Evolutionary conservation across 2,113 vertebrate genomes (phyloP), one percentile per base, ranked within the genome.

Genomic region (Paraplagusia blochii): DNA sequence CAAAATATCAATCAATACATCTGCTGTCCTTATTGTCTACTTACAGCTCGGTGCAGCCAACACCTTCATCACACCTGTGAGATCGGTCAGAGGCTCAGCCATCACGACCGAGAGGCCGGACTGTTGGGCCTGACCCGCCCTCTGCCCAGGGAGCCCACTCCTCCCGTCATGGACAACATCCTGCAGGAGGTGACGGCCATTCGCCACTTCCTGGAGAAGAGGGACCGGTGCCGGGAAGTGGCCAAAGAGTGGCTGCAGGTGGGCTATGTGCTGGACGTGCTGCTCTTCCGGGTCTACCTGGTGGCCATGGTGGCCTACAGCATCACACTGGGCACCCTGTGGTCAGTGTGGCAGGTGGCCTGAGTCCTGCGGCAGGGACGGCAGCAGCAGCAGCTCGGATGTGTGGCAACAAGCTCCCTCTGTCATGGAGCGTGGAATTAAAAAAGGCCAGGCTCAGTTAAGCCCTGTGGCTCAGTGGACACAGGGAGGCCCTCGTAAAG

Each of bases 161-260:
- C 88, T 0, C 79, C 74, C 0, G 84, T 88, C 0, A 82, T 90
- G 77, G 82, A 82, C 0, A 91, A 84, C 34, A 82, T 97, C 67
- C 89, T 98, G 55, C 92, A 90, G 0, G 95, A 98, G 79, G 86
- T 96, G 47, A 79, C 87, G 0, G 87, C 92, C 8, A 94, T 98
- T 55, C 92, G 93, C 3, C 90, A 87, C 77, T 90, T 92, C 85
- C 83, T 99, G 68, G 95, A 97, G 72, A 95, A 90, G 74, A 84
- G 90, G 0, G 94, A 99, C 16, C 88, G 92, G 51, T 90, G 90
- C 57, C 88, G 92, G 0, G 93, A 94, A 0, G 80, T 93, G 0
- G 94, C 95, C 35, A 92, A 88, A 9, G 96, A 99, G 64, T 99
- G 96, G 97, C 89, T 99, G 53, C 93, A 91, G 15, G 94, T 99